A percentile compares a stretch with the other conserved stretches of the same genome.
These are phyloP conservation scores for Romanogobio albipinnatus DNA, from an alignment of 2,113 vertebrate species.

Conservation along the genomic window DNA sequence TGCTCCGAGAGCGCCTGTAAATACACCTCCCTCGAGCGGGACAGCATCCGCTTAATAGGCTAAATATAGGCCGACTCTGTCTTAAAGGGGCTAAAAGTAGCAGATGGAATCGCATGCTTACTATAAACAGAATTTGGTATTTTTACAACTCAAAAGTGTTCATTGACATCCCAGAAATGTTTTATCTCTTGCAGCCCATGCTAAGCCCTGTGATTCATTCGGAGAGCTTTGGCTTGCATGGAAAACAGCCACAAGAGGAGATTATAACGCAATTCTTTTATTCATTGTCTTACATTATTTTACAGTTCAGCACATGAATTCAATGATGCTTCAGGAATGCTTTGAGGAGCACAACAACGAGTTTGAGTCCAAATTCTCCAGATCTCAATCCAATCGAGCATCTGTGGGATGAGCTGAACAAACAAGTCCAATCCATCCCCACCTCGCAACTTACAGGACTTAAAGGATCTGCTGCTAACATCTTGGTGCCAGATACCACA, in stretches of 20 bases:
- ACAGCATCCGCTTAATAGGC: constrained; percentile 59
- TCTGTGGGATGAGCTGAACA: too few species aligned
- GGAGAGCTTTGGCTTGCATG: neutral
- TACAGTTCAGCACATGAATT: too few species aligned
- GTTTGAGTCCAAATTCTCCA: too few species aligned
- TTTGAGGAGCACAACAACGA: too few species aligned
- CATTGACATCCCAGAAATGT: constrained; percentile 58
- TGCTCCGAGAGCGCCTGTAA: constrained; percentile 56
- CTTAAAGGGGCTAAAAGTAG: constrained; percentile 67
- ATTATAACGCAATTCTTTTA: neutral
- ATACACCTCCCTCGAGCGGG: constrained; percentile 59
- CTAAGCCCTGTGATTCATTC: constrained; percentile 28
- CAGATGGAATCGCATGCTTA: constrained; percentile 58
- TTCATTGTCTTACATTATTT: neutral
- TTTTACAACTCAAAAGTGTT: constrained; percentile 65
- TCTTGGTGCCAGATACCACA: too few species aligned
- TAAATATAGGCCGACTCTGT: constrained; percentile 67
- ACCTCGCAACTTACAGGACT: too few species aligned
- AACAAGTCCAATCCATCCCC: too few species aligned
- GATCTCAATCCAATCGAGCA: too few species aligned
- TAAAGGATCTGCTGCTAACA: too few species aligned
- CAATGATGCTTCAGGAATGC: too few species aligned
- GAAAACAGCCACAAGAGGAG: neutral
- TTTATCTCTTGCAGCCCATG: constrained; percentile 31
- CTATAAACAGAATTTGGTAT: constrained; percentile 67